Evolutionary conservation across 2,888 invertebrate genomes (phyloP).

Genomic region (Eupithecia inturbata): DNA sequence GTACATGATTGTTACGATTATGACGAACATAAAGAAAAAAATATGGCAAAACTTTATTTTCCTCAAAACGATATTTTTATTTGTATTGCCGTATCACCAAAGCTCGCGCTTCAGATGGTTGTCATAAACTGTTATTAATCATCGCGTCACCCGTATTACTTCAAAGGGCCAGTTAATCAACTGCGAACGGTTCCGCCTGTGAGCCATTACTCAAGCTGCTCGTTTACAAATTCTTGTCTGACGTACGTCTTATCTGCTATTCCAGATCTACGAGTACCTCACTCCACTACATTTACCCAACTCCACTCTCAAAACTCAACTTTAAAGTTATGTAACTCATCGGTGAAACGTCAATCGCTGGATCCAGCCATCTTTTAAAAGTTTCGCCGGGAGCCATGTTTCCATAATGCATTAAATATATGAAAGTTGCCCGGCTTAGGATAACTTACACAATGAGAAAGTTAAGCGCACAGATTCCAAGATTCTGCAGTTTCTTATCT

Average conservation of each 20-base stretch:
- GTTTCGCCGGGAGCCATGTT: constrained; percentile 46
- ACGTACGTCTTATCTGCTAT: constrained; percentile 62
- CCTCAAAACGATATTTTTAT: constrained; percentile 47
- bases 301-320: constrained; percentile 40
- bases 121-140: constrained; percentile 79
- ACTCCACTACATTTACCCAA: constrained; percentile 33
- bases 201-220: constrained; percentile 71
- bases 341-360: constrained; percentile 51
- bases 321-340: constrained; percentile 49
- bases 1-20: constrained; percentile 50
- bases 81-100: constrained; percentile 53
- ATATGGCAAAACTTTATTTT: constrained; percentile 39
- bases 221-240: constrained; percentile 72
- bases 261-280: constrained; percentile 37
- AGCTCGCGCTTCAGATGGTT: constrained; percentile 64
- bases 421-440: constrained; percentile 41
- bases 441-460: constrained; percentile 45
- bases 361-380: constrained; percentile 51
- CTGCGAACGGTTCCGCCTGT: constrained; percentile 71
- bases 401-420: constrained; percentile 54
- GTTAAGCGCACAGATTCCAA: constrained; percentile 40
- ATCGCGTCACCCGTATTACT: constrained; percentile 70
- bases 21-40: constrained; percentile 48
- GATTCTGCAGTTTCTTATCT: constrained; percentile 37
- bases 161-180: constrained; percentile 79